Evolutionary conservation across 2,888 invertebrate genomes (phyloP).

Genomic region (Pteria penguin): DNA sequence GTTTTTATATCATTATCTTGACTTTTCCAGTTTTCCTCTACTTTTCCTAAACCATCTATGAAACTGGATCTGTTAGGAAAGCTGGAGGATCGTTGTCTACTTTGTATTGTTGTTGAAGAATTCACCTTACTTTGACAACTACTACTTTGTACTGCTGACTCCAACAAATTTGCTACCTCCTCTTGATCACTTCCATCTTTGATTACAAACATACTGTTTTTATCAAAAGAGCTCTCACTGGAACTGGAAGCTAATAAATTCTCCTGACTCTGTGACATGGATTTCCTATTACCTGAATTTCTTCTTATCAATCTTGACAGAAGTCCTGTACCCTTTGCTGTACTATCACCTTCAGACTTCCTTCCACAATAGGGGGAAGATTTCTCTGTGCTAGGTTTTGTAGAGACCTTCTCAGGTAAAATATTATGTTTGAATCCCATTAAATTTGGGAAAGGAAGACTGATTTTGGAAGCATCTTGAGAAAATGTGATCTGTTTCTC

Average conservation of each 20-base stretch:
- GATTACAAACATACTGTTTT: slow-evolving; percentile 26
- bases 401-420: slow-evolving; percentile 19
- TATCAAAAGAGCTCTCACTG: slow-evolving; percentile 54
- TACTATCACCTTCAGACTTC: slow-evolving; percentile 9
- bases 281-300: slow-evolving; percentile 70
- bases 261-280: slow-evolving; percentile 68
- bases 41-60: slow-evolving; percentile 49
- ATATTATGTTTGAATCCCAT: slow-evolving; percentile 37
- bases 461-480: background rate
- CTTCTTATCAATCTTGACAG: slow-evolving; percentile 69
- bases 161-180: slow-evolving; percentile 44
- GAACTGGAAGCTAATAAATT: slow-evolving; percentile 59
- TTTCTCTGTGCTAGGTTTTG: no score
- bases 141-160: slow-evolving; percentile 49
- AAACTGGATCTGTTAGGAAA: slow-evolving; percentile 70
- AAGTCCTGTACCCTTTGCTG: slow-evolving; percentile 62
- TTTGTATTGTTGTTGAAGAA: slow-evolving; percentile 46
- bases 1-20: background rate
- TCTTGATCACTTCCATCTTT: slow-evolving; percentile 46
- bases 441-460: slow-evolving; percentile 42
- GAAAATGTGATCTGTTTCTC: no score
- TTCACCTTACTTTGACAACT: slow-evolving; percentile 63
- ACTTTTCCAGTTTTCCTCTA: background rate
- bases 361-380: slow-evolving; percentile 8
- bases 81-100: slow-evolving; percentile 70